Conservation (phyloP, 2,113 vertebrate species). For the Glaucomys volans region DNA sequence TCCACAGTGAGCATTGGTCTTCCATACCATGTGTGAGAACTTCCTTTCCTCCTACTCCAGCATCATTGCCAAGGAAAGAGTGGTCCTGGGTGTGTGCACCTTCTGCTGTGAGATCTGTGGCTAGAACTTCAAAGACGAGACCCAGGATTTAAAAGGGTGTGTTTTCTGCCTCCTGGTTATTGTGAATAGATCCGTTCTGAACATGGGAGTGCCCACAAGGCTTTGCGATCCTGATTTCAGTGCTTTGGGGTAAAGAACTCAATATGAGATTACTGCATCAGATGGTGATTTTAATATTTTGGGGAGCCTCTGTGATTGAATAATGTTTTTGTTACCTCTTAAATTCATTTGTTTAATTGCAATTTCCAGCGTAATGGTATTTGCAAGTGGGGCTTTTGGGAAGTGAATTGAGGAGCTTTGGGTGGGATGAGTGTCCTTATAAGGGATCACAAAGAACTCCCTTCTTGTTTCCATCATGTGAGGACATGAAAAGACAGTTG, state of each 20-base stretch:
- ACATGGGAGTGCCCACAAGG: neutral
- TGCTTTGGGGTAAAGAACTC: neutral
- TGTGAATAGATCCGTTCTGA: neutral
- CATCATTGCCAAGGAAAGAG: neutral
- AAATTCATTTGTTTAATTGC: neutral
- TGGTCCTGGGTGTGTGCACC: accelerated
- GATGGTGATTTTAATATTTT: neutral
- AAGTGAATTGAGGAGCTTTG: neutral
- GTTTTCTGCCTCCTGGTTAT: neutral
- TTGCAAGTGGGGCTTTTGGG: neutral
- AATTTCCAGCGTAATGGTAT: too few species aligned
- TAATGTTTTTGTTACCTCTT: neutral
- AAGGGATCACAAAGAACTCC: neutral
- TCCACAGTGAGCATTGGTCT: neutral
- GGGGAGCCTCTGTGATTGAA: neutral
- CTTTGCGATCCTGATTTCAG: neutral
- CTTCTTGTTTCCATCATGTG: neutral
- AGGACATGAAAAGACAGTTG: neutral
- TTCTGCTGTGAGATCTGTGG: neutral
- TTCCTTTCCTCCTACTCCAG: neutral
- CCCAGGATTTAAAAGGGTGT: neutral
- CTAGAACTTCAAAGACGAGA: neutral
- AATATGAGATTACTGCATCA: neutral
- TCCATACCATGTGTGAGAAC: neutral
- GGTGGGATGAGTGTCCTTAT: neutral